These are phyloP conservation scores for Leucoraja ocellata DNA, from an alignment of 2,797 vertebrate species.

Conservation along the genomic window DNA sequence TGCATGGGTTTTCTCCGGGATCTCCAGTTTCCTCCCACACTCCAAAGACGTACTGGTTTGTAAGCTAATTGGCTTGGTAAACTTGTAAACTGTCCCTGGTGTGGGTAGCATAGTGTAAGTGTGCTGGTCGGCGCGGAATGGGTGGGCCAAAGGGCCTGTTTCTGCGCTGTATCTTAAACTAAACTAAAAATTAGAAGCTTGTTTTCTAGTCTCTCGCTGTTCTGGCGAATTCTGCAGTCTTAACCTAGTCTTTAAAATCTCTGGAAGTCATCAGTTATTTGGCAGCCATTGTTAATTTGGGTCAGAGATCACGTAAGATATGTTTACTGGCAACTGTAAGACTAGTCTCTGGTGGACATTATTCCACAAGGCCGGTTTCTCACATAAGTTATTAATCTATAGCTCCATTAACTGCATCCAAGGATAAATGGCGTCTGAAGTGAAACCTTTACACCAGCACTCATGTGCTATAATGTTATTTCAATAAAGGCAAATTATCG, in stretches of 20 bases:
- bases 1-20: too few relatives aligned
- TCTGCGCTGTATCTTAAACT: too few relatives aligned
- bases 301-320: background rate
- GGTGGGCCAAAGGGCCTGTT: too few relatives aligned
- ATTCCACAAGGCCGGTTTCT: background rate
- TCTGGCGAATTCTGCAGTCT: background rate
- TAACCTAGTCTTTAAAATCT: background rate
- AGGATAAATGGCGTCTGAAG: background rate
- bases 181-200: background rate
- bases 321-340: conserved; percentile 2
- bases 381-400: conserved; percentile 8
- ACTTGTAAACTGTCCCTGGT: too few relatives aligned
- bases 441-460: background rate
- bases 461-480: background rate
- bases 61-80: too few relatives aligned
- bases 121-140: too few relatives aligned
- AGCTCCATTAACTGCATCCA: background rate
- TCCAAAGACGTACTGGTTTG: too few relatives aligned
- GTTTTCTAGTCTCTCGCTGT: background rate
- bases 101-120: too few relatives aligned
- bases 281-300: background rate
- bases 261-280: conserved; percentile 23
- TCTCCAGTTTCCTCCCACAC: too few relatives aligned
- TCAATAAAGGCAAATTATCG: background rate
- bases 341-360: background rate